Conservation (phyloP, 2,113 vertebrate species). For the Sapajus apella region DNA sequence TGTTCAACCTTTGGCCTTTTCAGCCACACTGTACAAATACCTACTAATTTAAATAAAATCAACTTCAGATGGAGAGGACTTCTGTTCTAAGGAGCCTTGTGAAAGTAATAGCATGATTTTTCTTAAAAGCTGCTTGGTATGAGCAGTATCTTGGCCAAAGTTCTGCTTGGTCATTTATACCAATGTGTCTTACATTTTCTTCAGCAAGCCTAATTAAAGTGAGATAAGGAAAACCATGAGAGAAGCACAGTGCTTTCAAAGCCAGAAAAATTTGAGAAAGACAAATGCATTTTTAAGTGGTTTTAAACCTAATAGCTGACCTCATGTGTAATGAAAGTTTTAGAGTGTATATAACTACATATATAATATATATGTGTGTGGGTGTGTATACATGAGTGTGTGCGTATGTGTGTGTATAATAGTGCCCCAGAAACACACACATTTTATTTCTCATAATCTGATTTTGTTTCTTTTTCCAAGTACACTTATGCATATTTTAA, state of each 20-base stretch:
- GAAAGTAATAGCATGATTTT: background rate
- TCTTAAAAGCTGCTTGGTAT: background rate
- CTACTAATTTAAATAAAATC: background rate
- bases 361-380: background rate
- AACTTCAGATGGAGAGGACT: background rate
- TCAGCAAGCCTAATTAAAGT: background rate
- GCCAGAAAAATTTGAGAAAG: background rate
- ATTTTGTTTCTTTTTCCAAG: background rate
- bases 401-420: background rate
- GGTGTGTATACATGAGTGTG: background rate
- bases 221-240: background rate
- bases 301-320: background rate
- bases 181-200: background rate
- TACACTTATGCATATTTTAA: background rate
- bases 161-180: background rate
- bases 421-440: background rate
- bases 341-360: background rate
- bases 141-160: background rate
- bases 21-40: background rate
- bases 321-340: background rate
- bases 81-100: background rate
- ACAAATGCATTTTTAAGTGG: constrained; percentile 30
- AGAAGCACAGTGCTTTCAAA: background rate
- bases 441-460: background rate
- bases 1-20: background rate